Evolutionary conservation across 2,888 invertebrate species (phyloP), one percentile per base, ranked within the genome.

Genomic region (Molorchus minor): DNA sequence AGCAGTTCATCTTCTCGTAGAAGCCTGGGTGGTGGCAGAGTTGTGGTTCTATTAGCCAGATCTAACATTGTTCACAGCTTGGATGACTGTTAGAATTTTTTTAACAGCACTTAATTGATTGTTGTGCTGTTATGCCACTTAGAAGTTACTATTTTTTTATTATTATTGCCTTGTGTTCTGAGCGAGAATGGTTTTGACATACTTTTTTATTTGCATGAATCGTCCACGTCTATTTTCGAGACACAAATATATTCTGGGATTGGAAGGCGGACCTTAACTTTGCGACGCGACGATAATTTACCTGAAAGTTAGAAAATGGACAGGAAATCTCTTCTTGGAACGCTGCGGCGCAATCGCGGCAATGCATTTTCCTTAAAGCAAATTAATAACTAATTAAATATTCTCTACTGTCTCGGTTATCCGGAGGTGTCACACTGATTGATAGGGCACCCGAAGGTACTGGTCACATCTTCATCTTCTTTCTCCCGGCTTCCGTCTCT

Each of bases 391-490:
- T 45, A 45, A 49, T 36, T 35, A 36, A 36, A 49, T 38, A 49
- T 49, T 49, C 38, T 38, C 38, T 21, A 25, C 45, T 17, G 33
- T 36, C 25, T n/a, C 38, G 29, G 47, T 19, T 40, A 46, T 40
- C 15, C n/a, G 29, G 36, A 74, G 71, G 72, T 73, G 75, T 73
- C 70, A 64, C 62, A 56, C 69, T 74, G 72, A 75, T 73, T 68
- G 72, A 73, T 75, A 64, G 67, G 56, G 64, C 57, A 65, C 61
- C 63, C 69, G 69, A 74, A 73, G 68, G 69, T 70, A 71, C 65
- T 70, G 74, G 75, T 73, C 73, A 75, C 74, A 69, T 73, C 74
- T 75, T 71, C 73, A 71, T 75, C 73, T 68, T 68, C 69, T 69
- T 70, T 68, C 69, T 63, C 70, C 70, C 71, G 72, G 74, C 71